Evolutionary conservation across 2,113 vertebrate genomes (phyloP).

Genomic region (Gadus chalcogrammus): DNA sequence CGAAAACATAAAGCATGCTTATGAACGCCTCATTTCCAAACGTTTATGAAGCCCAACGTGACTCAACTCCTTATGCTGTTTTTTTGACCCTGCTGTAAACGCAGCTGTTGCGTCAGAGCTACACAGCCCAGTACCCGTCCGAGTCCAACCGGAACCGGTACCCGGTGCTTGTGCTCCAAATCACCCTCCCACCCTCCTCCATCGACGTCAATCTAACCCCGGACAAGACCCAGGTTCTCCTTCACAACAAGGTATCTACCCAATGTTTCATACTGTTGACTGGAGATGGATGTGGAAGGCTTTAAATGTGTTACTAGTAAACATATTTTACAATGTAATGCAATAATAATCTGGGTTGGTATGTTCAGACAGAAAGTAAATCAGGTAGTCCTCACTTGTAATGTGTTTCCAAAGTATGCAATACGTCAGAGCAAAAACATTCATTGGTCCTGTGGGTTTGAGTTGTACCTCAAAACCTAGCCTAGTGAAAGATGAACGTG

Average conservation of each 20-base stretch:
- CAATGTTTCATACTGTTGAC: not conserved
- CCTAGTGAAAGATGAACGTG: not conserved
- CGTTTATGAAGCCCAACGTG: not conserved
- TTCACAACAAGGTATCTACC: conserved; percentile 88
- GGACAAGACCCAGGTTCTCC: conserved; percentile 91
- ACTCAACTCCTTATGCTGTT: not conserved
- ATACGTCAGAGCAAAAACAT: no score
- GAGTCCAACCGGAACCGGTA: conserved; percentile 75
- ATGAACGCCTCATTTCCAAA: not conserved
- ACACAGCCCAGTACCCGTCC: conserved; percentile 69
- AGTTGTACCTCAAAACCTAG: not conserved
- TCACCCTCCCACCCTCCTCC: conserved; percentile 79
- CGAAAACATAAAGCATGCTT: not conserved
- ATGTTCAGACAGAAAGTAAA: not conserved
- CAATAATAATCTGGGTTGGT: not conserved
- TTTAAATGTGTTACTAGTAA: no score
- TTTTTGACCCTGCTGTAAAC: not conserved
- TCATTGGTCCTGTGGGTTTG: no score
- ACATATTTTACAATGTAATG: not conserved
- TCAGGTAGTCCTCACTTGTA: no score
- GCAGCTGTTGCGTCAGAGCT: conserved; percentile 85
- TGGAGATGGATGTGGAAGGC: no score
- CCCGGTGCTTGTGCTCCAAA: conserved; percentile 82
- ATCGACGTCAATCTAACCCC: conserved; percentile 93
- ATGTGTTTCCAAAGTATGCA: no score